phyloP scores from a whole-genome alignment of 2,113 vertebrate genomes.

The Myrmophylax atrothorax region DNA sequence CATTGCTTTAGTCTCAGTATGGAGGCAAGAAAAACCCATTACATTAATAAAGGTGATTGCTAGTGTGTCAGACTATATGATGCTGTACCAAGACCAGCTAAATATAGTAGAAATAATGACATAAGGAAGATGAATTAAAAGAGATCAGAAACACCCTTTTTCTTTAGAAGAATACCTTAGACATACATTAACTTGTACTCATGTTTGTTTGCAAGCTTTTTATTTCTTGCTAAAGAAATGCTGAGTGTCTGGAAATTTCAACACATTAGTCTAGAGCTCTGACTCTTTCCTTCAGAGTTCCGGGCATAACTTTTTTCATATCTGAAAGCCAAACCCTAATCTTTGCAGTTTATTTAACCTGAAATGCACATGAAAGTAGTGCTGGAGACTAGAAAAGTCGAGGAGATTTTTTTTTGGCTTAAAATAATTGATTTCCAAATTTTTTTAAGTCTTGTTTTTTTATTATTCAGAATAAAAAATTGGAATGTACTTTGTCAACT shows the following conservation, averaged over 20 bases:
- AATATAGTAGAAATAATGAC: neutral
- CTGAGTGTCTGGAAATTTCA: neutral
- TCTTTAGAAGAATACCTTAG: neutral
- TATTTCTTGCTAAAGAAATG: neutral
- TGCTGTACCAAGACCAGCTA: neutral
- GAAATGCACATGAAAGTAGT: neutral
- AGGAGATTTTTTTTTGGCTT: neutral
- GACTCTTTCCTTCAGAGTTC: neutral
- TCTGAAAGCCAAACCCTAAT: neutral
- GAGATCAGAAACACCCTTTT: neutral
- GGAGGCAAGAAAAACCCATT: neutral
- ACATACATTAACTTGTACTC: neutral
- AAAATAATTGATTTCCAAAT: neutral
- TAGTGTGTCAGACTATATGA: neutral
- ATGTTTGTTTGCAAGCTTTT: neutral
- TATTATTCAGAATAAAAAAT: neutral
- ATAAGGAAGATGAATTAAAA: neutral
- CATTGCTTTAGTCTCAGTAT: neutral
- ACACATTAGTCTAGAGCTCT: neutral
- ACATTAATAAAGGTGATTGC: neutral
- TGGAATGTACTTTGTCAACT: neutral
- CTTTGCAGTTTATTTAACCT: neutral
- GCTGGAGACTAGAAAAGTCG: neutral
- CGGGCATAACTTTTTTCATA: neutral
- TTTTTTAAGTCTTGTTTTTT: accelerated